Percentiles rank a stretch among this genome's conserved stretches.
Conservation (phyloP, 2,113 vertebrate species). For the Scartelaos histophorus region DNA sequence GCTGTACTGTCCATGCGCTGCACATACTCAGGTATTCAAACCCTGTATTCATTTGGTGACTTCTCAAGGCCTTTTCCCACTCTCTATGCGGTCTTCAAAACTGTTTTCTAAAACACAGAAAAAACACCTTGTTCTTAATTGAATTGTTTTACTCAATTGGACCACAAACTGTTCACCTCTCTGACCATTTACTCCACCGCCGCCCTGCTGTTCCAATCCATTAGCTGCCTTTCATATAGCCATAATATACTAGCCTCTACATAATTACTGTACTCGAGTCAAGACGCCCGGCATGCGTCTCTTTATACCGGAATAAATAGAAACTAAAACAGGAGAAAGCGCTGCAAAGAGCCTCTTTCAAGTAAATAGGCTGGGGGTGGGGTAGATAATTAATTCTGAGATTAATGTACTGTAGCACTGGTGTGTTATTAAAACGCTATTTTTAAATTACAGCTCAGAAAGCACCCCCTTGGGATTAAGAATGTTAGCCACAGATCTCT, state of each 20-base stretch:
- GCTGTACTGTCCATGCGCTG: background rate
- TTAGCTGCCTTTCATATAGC: constrained; percentile 53
- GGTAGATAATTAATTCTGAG: constrained; percentile 80
- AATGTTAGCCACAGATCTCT: constrained; percentile 78
- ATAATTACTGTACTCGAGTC: constrained; percentile 64
- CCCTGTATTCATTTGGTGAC: background rate
- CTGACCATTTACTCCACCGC: constrained; percentile 53
- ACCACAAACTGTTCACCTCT: constrained; percentile 55
- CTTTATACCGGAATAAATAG: constrained; percentile 76
- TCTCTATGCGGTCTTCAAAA: background rate
- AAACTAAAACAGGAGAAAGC: constrained; percentile 76
- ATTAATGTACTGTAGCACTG: constrained; percentile 81
- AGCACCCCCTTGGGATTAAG: constrained; percentile 78
- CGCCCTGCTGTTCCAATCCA: constrained; percentile 52
- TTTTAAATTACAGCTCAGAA: constrained; percentile 83
- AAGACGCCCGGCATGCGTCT: constrained; percentile 68
- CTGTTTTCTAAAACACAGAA: background rate
- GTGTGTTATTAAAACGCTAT: constrained; percentile 83
- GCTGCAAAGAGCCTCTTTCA: constrained; percentile 74
- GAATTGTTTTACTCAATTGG: constrained; percentile 34
- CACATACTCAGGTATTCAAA: background rate
- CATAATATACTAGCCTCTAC: constrained; percentile 60
- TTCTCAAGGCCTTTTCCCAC: constrained; percentile 3
- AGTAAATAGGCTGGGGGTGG: constrained; percentile 77
- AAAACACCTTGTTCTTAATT: constrained; percentile 44